phyloP scores from a whole-genome alignment of 2,797 vertebrate genomes.

The Rhinoraja longicauda region DNA sequence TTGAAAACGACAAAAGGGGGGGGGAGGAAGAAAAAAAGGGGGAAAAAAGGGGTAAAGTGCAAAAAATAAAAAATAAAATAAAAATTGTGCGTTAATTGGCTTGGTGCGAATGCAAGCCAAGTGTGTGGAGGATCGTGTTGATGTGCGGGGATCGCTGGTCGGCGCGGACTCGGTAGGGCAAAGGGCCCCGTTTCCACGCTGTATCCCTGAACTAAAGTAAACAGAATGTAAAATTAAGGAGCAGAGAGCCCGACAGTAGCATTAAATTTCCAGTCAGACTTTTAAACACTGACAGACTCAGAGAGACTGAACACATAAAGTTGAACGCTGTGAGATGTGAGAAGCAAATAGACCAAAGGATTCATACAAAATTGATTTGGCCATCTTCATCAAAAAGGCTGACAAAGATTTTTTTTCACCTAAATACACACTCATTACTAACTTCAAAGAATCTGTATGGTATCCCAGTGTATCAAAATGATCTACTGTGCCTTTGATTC shows the following conservation, averaged over 20 bases:
- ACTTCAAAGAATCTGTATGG: background rate
- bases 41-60: too few species aligned
- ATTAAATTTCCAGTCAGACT: background rate
- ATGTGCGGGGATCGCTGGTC: too few species aligned
- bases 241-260: background rate
- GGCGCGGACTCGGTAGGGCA: too few species aligned
- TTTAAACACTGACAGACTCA: background rate
- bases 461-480: background rate
- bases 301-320: background rate
- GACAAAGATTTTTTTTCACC: background rate
- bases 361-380: slow-evolving; percentile 2
- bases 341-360: slow-evolving; percentile 2
- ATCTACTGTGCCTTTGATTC: background rate
- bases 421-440: slow-evolving; percentile 1
- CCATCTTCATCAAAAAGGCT: slow-evolving; percentile 26
- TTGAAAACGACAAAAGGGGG: too few species aligned
- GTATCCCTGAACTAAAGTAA: background rate
- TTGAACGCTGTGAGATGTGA: background rate
- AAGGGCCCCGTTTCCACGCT: too few species aligned
- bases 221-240: background rate
- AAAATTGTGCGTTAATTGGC: too few species aligned
- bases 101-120: too few species aligned
- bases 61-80: too few species aligned
- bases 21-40: too few species aligned
- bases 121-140: too few species aligned